Evolutionary conservation across 2,113 vertebrate species (phyloP).

Genomic region (Crotalus horridus): DNA sequence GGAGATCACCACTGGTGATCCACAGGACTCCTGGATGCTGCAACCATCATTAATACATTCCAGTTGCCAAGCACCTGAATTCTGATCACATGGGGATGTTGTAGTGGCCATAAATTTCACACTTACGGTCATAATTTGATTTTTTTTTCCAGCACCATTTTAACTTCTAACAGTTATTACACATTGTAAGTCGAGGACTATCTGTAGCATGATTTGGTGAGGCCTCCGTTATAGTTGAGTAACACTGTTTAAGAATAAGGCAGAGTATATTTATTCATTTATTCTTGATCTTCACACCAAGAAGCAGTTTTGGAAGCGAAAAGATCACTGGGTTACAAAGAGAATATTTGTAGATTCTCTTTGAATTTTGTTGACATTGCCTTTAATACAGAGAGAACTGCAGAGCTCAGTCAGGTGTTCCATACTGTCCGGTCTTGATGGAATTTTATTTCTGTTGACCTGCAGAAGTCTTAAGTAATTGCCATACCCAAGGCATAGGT

Average conservation of each 20-base stretch:
- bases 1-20: background rate
- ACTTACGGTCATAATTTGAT: background rate
- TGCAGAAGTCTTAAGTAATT: constrained; percentile 32
- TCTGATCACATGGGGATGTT: background rate
- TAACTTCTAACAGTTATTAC: background rate
- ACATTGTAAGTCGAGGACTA: background rate
- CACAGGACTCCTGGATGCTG: background rate
- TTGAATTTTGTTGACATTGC: constrained; percentile 25
- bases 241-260: background rate
- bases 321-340: background rate
- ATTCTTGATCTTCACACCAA: background rate
- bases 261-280: background rate
- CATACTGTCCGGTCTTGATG: constrained; percentile 20
- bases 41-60: background rate
- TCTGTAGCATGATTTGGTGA: background rate
- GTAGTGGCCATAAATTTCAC: background rate
- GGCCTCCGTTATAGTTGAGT: background rate
- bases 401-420: constrained; percentile 2
- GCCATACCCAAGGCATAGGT: constrained; percentile 1
- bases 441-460: constrained; percentile 45
- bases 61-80: background rate
- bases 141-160: background rate
- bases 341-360: constrained; percentile 17
- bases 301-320: background rate
- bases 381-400: constrained; percentile 4